Base-by-base conservation (phyloP, 2,113 vertebrate genomes). In the Mormyrus lacerda region DNA sequence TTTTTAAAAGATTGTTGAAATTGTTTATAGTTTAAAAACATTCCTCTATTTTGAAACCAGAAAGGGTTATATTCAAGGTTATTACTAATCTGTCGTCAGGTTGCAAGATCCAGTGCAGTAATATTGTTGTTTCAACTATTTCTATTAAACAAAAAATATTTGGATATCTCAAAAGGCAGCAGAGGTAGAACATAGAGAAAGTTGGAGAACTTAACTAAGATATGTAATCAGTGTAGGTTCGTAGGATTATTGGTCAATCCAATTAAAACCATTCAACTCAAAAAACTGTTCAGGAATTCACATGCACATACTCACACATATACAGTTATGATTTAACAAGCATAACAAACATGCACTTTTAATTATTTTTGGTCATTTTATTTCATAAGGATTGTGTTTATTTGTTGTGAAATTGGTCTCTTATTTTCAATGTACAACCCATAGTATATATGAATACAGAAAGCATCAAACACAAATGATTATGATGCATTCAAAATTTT, bases 311-410 rank as follows among this genome's bases (percentile, higher is more conserved):
- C 39, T 10, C 69, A 82, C 51, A 84, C 21, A 82, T 79, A 83
- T 48, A 83, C n/a, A 42, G 21, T 73, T 48, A 39, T 69, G 55
- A 47, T 79, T 53, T 82, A 84, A 58, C 4, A 89, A 4, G 19
- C 24, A 89, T 58, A 58, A 42, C 10, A 42, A n/a, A 17, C 42
- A 53, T 51, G 13, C 61, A 88, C 27, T 45, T 9, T 35, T 19
- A 76, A 89, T 85, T 24, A 55, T 85, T 51, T 17, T 87, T 55
- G 50, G 9, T 87, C 24, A 35, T 87, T 50, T 31, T 35, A 35
- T 87, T 55, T 39, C 24, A 3, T 11, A 73, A 44, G 87, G 31
- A 58, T 94, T 92, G 93, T 93, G 92, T 88, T 91, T 87, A 85
- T 87, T 86, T 79, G 73, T 51, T 79, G 55, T 73, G 55, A 17